phyloP scores from a whole-genome alignment of 1,140 invertebrate species.

The Spodoptera litura region DNA sequence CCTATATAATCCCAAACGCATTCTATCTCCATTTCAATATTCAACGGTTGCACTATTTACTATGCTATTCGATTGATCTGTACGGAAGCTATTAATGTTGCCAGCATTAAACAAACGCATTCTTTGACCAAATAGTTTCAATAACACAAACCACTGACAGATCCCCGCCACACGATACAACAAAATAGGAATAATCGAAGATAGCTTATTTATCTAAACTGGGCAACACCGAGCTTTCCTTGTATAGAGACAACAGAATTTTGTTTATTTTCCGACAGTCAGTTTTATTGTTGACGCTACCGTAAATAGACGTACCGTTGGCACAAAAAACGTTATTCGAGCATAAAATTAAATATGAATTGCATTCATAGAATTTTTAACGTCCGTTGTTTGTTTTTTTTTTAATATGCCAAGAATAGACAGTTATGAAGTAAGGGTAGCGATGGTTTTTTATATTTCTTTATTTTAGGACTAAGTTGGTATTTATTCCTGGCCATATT shows the following conservation, averaged over 20 bases:
- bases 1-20: too few relatives aligned
- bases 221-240: conserved; percentile 13
- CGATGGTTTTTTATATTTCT: too few relatives aligned
- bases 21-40: background rate
- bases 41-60: conserved; percentile 6
- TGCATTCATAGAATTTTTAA: background rate
- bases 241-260: conserved; percentile 32
- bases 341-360: background rate
- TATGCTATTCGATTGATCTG: conserved; percentile 9
- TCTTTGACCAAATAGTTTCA: conserved; percentile 9
- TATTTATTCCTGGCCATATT: too few relatives aligned
- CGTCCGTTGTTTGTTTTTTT: background rate
- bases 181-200: conserved; percentile 11
- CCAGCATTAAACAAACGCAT: conserved; percentile 1
- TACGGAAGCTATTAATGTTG: conserved; percentile 16
- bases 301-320: conserved; percentile 11
- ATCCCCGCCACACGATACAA: conserved; percentile 3
- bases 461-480: too few relatives aligned
- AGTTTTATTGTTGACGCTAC: conserved; percentile 40
- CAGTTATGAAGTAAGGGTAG: too few relatives aligned
- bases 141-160: conserved; percentile 24
- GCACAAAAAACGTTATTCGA: conserved; percentile 16
- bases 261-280: conserved; percentile 30
- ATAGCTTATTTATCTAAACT: conserved; percentile 35
- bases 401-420: background rate